phyloP scores from a whole-genome alignment of 2,888 invertebrate genomes.

The Selenia dentaria region DNA sequence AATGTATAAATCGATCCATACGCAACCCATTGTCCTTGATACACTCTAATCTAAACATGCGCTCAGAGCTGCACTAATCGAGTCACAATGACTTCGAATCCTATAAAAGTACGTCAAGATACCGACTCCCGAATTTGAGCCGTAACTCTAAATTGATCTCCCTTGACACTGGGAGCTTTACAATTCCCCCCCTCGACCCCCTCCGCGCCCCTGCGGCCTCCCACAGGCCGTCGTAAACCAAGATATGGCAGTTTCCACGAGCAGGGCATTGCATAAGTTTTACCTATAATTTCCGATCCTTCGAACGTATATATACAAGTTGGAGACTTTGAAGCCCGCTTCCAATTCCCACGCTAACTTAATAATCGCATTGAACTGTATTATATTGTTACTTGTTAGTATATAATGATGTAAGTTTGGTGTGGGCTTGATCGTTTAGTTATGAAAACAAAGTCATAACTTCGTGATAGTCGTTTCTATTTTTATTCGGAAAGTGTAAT shows the following conservation, averaged over 20 bases:
- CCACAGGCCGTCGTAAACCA: constrained; percentile 39
- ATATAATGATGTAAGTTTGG: constrained; percentile 7
- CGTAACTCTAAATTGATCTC: constrained; percentile 64
- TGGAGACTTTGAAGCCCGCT: constrained; percentile 28
- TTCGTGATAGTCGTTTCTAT: too few relatives aligned
- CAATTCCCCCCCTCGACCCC: constrained; percentile 26
- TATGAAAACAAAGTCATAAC: neutral
- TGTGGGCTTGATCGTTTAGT: neutral
- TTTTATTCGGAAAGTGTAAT: too few relatives aligned
- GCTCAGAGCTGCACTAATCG: constrained; percentile 16
- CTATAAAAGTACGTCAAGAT: constrained; percentile 37
- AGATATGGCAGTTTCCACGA: constrained; percentile 44
- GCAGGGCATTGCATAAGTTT: constrained; percentile 56
- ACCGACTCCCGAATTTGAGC: constrained; percentile 42
- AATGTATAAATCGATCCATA: too few relatives aligned
- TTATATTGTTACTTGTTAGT: constrained; percentile 18
- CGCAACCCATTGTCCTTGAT: too few relatives aligned
- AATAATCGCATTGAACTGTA: constrained; percentile 33
- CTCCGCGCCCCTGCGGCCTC: constrained; percentile 13
- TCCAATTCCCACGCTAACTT: constrained; percentile 9
- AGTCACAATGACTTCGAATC: constrained; percentile 19
- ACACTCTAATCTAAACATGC: constrained; percentile 6
- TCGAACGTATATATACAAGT: constrained; percentile 36
- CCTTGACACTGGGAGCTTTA: constrained; percentile 49
- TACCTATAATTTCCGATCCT: constrained; percentile 57